Base-by-base conservation (phyloP, 2,888 invertebrate species). In the Epinotia ramella region DNA sequence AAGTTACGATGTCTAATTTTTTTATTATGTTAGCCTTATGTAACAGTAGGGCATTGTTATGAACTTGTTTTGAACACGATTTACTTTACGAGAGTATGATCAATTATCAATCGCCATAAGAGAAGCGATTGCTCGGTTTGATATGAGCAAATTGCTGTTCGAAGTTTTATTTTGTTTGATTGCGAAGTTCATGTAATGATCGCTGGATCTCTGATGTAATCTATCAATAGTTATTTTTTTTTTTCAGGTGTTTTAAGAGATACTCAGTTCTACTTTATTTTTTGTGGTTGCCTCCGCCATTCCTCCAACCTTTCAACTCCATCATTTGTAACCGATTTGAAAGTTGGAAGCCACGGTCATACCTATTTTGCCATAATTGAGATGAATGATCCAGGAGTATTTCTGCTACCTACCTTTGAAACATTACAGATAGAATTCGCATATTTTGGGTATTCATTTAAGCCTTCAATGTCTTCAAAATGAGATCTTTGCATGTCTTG, bases 1-100 rank as follows among this genome's bases (percentile, higher is more conserved):
- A 81, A 81, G 81, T 80, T 77, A 76, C 75, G 77, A 79, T 80
- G 81, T 81, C 80, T 82, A 81, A 82, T 81, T 82, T 83, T 82
- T 84, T 82, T 81, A 81, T 80, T 77, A 73, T 77, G 68, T 69
- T 77, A 59, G 60, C 56, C 68, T 78, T 78, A 71, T 64, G 66
- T 63, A 67, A 73, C 64, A 75, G 70, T 40, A 69, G 77, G 73
- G 65, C 65, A 56, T 76, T 71, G 67, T 66, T 73, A 67, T 70
- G 71, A 9, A 62, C 63, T 57, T 72, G 67, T 76, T 67, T 63
- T 57, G 71, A 75, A 13, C 68, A 60, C 73, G 44, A 56, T 66
- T 72, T 64, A 63, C 57, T 69, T 75, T 70, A 70, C 49, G 65
- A 70, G 65, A 46, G 49, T 70, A 40, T 72, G 57, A 75, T 75